Evolutionary conservation across 2,888 invertebrate genomes (phyloP), one percentile per base, ranked within the genome.

Genomic region (Catotricha subobsoleta): DNA sequence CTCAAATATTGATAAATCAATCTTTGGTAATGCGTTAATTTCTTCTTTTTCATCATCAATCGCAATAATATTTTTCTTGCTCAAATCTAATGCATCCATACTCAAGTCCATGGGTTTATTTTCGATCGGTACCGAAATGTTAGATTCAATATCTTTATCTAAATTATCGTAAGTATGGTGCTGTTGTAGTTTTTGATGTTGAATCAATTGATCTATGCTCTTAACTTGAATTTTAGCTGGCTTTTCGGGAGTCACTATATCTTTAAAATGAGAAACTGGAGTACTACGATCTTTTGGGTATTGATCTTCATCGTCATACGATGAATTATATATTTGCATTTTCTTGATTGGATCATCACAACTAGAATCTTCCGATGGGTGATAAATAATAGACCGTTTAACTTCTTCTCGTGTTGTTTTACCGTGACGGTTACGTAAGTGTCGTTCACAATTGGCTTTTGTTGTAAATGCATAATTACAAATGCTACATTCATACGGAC

Each of bases 391-490:
- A 6, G 83, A 75, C 48, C 78, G 76, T 56, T 90, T 87, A 0
- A 92, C 82, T 50, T 92, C 90, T 49, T 90, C 86, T 41, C 88
- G 72, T 2, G 81, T 79, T 2, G 76, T 72, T 60, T 87, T 87
- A 0, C 80, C 78, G 54, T 94, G 94, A 19, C 90, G 74, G 59
- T 94, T 94, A 48, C 91, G 71, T 51, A 94, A 69, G 59, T 95
- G 94, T 6, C 94, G 70, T 63, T 95, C 94, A 59, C 95, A 95
- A 57, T 95, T 94, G 2, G 94, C 92, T 65, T 94, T 92, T 1
- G 94, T 94, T 20, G 94, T 94, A 60, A 95, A 95, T 3, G 92
- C 91, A 55, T 88, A 92, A 54, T 87, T 87, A 60, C 95, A 95
- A n/a, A 92, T 72, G 1, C 81, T 77, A 56, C 94, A 95, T 59